Conservation (phyloP, 2,113 vertebrate genomes). For the Mugil cephalus region DNA sequence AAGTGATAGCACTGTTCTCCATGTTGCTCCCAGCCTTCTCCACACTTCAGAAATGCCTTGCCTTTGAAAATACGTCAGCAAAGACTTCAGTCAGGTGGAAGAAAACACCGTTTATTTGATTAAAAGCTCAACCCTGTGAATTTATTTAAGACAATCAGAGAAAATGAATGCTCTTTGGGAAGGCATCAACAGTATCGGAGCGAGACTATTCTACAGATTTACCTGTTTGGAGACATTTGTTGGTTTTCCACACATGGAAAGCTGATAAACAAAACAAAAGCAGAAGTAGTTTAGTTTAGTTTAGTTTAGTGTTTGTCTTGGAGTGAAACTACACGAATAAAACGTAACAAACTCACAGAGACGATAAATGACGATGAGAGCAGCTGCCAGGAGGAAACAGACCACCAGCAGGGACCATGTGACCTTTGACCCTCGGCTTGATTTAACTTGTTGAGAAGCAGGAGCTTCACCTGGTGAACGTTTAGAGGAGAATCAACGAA, state of each 20-base stretch:
- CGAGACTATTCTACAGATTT: neutral
- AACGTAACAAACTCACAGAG: conserved; percentile 34
- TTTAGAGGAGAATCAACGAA: too few species aligned
- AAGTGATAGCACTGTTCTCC: conserved; percentile 52
- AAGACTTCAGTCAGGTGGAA: neutral
- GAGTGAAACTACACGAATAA: too few species aligned
- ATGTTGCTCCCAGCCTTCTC: conserved; percentile 27
- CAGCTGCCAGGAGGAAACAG: conserved; percentile 26
- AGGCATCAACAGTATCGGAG: too few species aligned
- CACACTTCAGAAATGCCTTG: neutral
- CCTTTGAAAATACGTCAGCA: conserved; percentile 14
- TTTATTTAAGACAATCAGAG: too few species aligned
- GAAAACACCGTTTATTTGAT: too few species aligned
- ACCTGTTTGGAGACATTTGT: neutral
- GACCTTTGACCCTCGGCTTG: neutral
- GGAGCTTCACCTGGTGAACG: too few species aligned
- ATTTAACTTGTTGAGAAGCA: neutral
- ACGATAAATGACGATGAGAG: neutral
- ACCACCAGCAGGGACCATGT: neutral
- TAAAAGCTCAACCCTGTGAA: too few species aligned
- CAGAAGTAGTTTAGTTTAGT: too few species aligned
- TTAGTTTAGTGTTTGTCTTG: neutral
- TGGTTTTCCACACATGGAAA: neutral
- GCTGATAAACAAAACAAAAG: conserved; percentile 7
- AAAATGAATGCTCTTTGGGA: neutral